Base-by-base conservation (phyloP, 2,888 invertebrate genomes). In the Galeopsomyia nigrocyanea region DNA sequence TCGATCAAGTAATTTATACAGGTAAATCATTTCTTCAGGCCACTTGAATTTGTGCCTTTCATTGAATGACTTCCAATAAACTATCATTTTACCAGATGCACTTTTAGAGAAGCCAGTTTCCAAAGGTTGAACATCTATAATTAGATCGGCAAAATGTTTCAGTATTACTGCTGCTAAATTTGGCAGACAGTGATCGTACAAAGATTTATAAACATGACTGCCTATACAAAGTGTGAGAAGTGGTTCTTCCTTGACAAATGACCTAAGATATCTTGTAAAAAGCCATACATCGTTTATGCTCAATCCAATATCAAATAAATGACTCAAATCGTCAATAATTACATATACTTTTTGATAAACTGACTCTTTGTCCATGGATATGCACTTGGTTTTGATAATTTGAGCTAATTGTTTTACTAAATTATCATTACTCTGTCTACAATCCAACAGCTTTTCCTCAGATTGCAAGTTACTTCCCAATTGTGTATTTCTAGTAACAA, bases 1-100 rank as follows among this genome's bases (percentile, higher is more conserved):
- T 81, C 92, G 90, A 84, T 94, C 94, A 84, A 90, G 90, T 72
- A 94, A 88, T 87, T 93, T 94, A 81, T 91, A 94, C 68, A 92
- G 88, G 83, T 90, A 91, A 75, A 78, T 79, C 49, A 81, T 78
- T 74, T 79, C 79, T 53, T 85, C 83, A 6, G 82, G 73, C 79
- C 80, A 82, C 58, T 83, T 83, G 71, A 81, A 81, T 49, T 80
- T 78, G 16, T 65, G 78, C 66, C 82, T 80, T 21, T 82, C 75
- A 3, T 77, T 65, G 67, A 81, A 80, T 49, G 78, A 75, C 31
- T 79, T 81, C 86, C 86, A 87, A 75, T 88, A 87, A 56, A 94
- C 87, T 72, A 88, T 90, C 75, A 93, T 82, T 78, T 90, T 88
- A 13, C 94, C 94, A 31, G 93, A 92, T 1, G 93, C 91, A 86